Conservation (phyloP, 2,113 vertebrate genomes). For the Dasyprocta punctata region DNA sequence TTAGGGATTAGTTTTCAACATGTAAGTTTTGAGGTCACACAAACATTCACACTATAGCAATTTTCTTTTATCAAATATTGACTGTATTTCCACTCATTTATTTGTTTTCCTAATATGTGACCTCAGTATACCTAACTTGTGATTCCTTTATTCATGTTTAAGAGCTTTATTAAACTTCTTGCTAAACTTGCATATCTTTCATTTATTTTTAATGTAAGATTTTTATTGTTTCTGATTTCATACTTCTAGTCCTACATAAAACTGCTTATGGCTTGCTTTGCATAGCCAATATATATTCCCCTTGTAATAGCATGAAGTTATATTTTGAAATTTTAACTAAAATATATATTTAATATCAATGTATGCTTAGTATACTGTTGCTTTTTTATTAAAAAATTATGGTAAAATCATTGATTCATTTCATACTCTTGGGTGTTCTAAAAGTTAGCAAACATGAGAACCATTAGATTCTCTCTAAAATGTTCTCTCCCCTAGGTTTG, state of each 20-base stretch:
- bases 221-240: not conserved
- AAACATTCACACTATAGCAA: not conserved
- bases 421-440: not conserved
- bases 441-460: not conserved
- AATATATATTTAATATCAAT: not conserved
- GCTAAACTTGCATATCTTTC: not conserved
- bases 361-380: not conserved
- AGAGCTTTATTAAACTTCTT: not conserved
- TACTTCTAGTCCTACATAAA: not conserved
- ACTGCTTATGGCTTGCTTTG: not conserved
- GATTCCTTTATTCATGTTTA: not conserved
- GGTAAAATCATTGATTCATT: not conserved
- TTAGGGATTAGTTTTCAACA: not conserved
- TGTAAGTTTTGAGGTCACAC: not conserved
- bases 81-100: not conserved
- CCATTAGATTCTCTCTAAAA: not conserved
- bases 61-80: not conserved
- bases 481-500: not conserved
- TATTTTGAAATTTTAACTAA: slow-evolving; percentile 1
- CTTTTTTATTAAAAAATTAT: not conserved
- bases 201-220: not conserved
- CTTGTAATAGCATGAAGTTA: not conserved
- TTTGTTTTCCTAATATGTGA: not conserved
- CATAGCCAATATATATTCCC: not conserved
- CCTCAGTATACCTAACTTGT: not conserved